Conservation (phyloP, 2,113 vertebrate species). For the Mesoclemmys tuberculata region DNA sequence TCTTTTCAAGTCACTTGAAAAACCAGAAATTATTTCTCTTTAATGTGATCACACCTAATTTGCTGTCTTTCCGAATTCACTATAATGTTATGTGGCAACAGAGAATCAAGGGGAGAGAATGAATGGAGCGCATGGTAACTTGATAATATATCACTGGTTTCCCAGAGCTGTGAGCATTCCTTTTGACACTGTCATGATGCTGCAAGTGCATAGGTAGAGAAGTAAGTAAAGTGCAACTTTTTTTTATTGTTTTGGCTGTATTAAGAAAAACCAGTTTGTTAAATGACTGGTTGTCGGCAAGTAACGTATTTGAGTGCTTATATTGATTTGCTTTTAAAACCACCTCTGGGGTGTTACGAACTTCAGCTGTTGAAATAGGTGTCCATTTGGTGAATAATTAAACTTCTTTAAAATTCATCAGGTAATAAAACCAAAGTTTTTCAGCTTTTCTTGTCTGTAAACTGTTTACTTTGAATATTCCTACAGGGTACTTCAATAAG, state of each 20-base stretch:
- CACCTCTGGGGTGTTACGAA: background rate
- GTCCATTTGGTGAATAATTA: constrained; percentile 7
- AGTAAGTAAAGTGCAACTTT: constrained; percentile 22
- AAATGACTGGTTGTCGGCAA: background rate
- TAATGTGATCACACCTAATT: constrained; percentile 34
- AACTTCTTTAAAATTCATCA: background rate
- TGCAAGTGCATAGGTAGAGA: constrained; percentile 42
- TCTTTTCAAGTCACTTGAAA: background rate
- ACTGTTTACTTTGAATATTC: background rate
- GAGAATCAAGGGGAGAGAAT: background rate
- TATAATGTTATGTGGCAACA: constrained; percentile 18
- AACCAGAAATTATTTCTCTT: background rate
- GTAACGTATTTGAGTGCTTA: background rate
- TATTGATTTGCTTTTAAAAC: background rate
- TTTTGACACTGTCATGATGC: constrained; percentile 22
- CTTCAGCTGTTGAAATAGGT: background rate
- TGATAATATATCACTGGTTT: constrained; percentile 31
- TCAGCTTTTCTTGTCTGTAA: constrained; percentile 21
- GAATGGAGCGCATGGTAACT: constrained; percentile 19
- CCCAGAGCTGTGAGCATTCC: constrained; percentile 50
- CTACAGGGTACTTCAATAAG: fast-evolving
- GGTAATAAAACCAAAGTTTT: constrained; percentile 9
- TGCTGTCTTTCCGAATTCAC: background rate
- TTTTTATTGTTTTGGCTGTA: background rate
- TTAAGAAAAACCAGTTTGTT: background rate